Conservation (phyloP, 2,113 vertebrate genomes). For the Chaetops frenatus region DNA sequence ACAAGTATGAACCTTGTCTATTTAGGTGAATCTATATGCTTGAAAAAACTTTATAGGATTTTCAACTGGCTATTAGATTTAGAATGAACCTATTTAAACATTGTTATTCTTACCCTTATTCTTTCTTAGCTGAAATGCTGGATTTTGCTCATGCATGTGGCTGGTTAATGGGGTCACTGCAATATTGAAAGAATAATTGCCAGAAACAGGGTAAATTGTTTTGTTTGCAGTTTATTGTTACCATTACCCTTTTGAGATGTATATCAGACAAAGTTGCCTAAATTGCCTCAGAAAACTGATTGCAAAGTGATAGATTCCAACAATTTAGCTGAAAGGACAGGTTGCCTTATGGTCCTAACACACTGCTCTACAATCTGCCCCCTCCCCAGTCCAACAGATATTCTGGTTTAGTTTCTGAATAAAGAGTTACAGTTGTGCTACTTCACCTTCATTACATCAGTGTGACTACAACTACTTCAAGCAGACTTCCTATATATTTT, state of each 20-base stretch:
- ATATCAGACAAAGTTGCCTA: neutral
- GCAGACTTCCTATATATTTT: neutral
- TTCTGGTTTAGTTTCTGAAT: neutral
- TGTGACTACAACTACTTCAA: neutral
- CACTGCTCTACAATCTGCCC: neutral
- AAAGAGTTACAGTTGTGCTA: neutral
- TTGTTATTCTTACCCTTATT: neutral
- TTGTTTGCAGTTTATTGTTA: slow-evolving; percentile 1
- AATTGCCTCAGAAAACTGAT: neutral
- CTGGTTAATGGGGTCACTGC: neutral
- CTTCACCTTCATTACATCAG: neutral
- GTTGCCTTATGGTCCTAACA: neutral
- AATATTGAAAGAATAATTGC: neutral
- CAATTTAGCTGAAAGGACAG: neutral
- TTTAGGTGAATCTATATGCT: neutral
- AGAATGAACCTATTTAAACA: neutral
- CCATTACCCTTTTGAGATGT: neutral
- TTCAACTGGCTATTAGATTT: slow-evolving; percentile 14
- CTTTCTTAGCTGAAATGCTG: neutral
- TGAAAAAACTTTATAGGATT: slow-evolving; percentile 4
- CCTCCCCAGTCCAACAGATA: neutral
- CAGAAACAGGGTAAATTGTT: neutral
- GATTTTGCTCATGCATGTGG: neutral
- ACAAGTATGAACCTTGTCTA: neutral
- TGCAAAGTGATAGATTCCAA: neutral